Percentiles rank a stretch among this genome's conserved stretches.
Evolutionary conservation across 2,113 vertebrate species (phyloP).

Genomic region (Saccopteryx bilineata): DNA sequence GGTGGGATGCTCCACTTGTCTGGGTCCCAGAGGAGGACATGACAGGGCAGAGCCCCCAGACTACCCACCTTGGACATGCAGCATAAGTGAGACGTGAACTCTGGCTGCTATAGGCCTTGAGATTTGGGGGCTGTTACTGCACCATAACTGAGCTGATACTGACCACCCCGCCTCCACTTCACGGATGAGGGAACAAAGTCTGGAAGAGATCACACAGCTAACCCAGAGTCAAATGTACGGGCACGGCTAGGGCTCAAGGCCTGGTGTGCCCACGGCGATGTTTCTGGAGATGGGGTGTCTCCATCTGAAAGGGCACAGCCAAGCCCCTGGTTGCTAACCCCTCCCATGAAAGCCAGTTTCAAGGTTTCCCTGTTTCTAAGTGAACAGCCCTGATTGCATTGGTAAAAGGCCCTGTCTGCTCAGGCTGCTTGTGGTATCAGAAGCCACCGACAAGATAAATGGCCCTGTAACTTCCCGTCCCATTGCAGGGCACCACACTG

Average conservation of each 20-base stretch:
- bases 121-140: neutral
- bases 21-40: neutral
- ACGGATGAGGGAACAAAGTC: neutral
- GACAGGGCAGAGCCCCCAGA: neutral
- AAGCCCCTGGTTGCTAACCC: constrained; percentile 5
- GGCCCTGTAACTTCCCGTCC: neutral
- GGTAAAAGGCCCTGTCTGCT: constrained; percentile 35
- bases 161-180: neutral
- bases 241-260: fast-evolving
- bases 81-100: fast-evolving
- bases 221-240: neutral
- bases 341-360: constrained; percentile 56
- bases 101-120: neutral
- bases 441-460: constrained; percentile 67
- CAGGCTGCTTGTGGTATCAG: constrained; percentile 52
- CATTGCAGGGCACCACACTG: neutral
- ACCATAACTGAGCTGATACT: fast-evolving
- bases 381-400: neutral
- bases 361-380: constrained; percentile 63
- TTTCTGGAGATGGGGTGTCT: neutral
- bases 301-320: neutral
- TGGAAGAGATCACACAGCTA: neutral
- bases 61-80: fast-evolving
- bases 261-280: neutral
- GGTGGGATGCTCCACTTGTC: fast-evolving